phyloP scores from a whole-genome alignment of 2,888 invertebrate species.

The Caprella mutica region DNA sequence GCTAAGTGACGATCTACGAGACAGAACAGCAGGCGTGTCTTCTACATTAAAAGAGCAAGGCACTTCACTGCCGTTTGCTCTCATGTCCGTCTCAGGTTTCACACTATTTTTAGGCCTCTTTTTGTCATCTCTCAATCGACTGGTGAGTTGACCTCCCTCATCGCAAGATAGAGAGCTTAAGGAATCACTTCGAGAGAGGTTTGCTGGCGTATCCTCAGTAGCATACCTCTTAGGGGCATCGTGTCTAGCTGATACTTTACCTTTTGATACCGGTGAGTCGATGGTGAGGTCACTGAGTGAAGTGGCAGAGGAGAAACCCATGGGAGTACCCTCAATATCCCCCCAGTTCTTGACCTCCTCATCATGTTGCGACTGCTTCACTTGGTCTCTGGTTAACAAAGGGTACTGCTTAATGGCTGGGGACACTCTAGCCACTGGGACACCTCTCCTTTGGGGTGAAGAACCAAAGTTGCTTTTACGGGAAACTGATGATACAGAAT shows the following conservation, averaged over 20 bases:
- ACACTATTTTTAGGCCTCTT: neutral
- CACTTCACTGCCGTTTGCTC: constrained; percentile 8
- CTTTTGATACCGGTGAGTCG: constrained; percentile 37
- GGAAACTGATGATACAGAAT: no score
- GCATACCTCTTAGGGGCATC: constrained; percentile 38
- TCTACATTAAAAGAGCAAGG: constrained; percentile 36
- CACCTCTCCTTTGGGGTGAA: constrained; percentile 28
- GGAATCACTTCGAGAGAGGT: constrained; percentile 55
- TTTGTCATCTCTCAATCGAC: neutral
- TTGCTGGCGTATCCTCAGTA: constrained; percentile 57
- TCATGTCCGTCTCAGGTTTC: no score
- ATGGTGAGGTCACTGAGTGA: constrained; percentile 57
- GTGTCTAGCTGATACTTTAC: constrained; percentile 15
- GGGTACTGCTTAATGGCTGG: constrained; percentile 30
- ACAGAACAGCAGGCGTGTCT: constrained; percentile 26
- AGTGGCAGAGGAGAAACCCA: constrained; percentile 54
- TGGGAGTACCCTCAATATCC: constrained; percentile 56
- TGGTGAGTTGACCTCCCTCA: constrained; percentile 14
- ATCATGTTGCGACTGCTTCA: constrained; percentile 8
- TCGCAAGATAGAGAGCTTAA: constrained; percentile 45
- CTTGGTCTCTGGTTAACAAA: neutral
- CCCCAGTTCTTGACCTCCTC: constrained; percentile 44
- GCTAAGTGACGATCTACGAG: constrained; percentile 30
- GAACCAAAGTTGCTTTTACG: neutral
- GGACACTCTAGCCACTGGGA: constrained; percentile 30